Evolutionary conservation across 1,140 invertebrate species (phyloP).

Genomic region (Danaus plexippus): DNA sequence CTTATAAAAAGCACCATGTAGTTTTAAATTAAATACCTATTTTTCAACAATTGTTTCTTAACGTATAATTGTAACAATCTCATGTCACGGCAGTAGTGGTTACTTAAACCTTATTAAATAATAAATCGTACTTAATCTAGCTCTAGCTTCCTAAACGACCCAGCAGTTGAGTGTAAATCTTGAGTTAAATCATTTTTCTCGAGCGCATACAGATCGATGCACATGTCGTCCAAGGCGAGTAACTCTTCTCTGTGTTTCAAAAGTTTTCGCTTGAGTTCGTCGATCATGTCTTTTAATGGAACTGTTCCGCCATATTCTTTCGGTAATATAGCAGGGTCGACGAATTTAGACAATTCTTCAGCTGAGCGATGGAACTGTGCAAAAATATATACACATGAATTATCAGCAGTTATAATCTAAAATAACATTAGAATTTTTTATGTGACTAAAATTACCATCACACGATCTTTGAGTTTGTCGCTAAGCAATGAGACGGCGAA

Average conservation of each 20-base stretch:
- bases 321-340: constrained; percentile 83
- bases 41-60: constrained; percentile 1
- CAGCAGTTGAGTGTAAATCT: constrained; percentile 78
- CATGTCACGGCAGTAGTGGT: background rate
- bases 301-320: constrained; percentile 88
- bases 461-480: constrained; percentile 84
- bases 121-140: constrained; percentile 74
- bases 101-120: constrained; percentile 3
- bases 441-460: constrained; percentile 73
- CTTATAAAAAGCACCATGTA: no score
- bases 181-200: constrained; percentile 77
- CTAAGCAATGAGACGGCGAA: constrained; percentile 83
- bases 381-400: constrained; percentile 13
- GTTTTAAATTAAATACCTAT: background rate
- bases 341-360: constrained; percentile 78
- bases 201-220: constrained; percentile 77
- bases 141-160: constrained; percentile 85
- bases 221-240: constrained; percentile 85
- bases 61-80: constrained; percentile 4
- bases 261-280: constrained; percentile 79
- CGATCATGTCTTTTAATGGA: constrained; percentile 85
- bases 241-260: constrained; percentile 76
- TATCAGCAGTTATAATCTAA: no score
- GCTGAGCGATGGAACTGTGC: constrained; percentile 80
- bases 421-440: no score